Conservation (phyloP, 1,140 invertebrate species). For the Odontomachus brunneus region DNA sequence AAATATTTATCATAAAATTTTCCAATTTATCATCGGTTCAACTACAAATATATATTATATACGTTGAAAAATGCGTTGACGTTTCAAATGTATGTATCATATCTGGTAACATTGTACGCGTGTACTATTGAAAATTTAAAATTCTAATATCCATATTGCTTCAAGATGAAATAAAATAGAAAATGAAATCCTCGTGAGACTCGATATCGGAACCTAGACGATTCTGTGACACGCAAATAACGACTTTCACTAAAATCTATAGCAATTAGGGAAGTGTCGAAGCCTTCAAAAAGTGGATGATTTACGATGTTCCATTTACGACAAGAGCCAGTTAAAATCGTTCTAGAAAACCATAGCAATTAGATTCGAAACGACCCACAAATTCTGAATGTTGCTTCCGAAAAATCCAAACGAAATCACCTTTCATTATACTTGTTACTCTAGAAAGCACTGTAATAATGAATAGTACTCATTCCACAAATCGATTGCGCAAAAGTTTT, state of each 20-base stretch:
- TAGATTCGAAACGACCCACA: background rate
- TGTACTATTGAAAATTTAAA: slow-evolving; percentile 14
- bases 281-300: slow-evolving; percentile 7
- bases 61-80: background rate
- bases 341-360: slow-evolving; percentile 5
- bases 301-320: background rate
- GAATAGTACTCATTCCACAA: background rate
- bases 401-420: background rate
- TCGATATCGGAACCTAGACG: slow-evolving; percentile 39
- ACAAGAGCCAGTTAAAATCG: background rate
- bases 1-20: background rate
- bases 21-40: background rate
- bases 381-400: background rate
- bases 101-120: slow-evolving; percentile 6
- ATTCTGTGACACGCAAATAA: slow-evolving; percentile 13
- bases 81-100: slow-evolving; percentile 7
- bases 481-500: background rate
- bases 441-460: slow-evolving; percentile 6
- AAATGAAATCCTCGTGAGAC: slow-evolving; percentile 4
- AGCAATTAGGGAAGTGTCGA: background rate
- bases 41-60: slow-evolving; percentile 1
- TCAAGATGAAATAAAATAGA: slow-evolving; percentile 13
- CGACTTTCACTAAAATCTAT: background rate
- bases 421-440: slow-evolving; percentile 4
- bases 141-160: background rate